Evolutionary conservation across 2,797 vertebrate species (phyloP).

Genomic region (Melanogrammus aeglefinus): DNA sequence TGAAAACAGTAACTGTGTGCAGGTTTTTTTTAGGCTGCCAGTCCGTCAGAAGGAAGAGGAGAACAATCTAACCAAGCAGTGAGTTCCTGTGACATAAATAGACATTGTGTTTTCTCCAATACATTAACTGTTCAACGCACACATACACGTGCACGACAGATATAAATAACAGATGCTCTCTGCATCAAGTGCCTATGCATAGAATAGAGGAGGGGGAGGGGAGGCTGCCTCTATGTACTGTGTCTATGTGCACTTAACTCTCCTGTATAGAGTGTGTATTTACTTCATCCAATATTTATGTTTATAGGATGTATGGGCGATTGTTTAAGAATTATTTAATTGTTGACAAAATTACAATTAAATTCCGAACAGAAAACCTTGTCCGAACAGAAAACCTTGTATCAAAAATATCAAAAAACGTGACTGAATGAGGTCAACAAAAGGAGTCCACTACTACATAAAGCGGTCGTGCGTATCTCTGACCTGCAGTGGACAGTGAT

Average conservation of each 20-base stretch:
- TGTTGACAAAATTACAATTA: neutral
- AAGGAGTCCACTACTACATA: too few relatives aligned
- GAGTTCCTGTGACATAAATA: slow-evolving; percentile 43
- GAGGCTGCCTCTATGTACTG: neutral
- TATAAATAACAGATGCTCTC: neutral
- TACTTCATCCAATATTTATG: neutral
- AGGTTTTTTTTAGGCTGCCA: slow-evolving; percentile 15
- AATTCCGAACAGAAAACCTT: neutral
- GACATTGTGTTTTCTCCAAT: slow-evolving; percentile 6
- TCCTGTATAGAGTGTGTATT: neutral
- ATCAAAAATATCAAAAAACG: too few relatives aligned
- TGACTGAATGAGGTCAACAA: too few relatives aligned
- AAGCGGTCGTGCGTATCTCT: neutral
- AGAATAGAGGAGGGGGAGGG: neutral
- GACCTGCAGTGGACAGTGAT: slow-evolving; percentile 99
- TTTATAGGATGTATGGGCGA: too few relatives aligned
- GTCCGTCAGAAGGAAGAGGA: slow-evolving; percentile 41
- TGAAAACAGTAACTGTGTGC: neutral
- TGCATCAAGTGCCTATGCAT: neutral
- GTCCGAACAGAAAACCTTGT: neutral
- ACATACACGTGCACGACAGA: neutral
- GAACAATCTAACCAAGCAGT: slow-evolving; percentile 39
- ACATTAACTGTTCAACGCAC: neutral
- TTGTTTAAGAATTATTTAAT: too few relatives aligned
- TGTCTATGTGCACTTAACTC: neutral